phyloP scores from a whole-genome alignment of 1,140 invertebrate genomes.

The Plectrocnemia conspersa region DNA sequence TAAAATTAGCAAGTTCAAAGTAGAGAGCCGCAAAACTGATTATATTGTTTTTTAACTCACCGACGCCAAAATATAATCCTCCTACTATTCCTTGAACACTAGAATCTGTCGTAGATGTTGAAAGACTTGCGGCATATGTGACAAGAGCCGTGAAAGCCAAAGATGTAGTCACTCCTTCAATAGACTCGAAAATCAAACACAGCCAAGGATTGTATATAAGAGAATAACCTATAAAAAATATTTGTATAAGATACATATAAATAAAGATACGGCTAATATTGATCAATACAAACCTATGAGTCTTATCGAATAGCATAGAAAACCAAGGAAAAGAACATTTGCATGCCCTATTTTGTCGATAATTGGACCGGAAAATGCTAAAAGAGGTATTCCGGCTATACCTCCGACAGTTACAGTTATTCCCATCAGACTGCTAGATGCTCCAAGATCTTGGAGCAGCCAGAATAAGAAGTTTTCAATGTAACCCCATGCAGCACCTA shows the following conservation, averaged over 20 bases:
- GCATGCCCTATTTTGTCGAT: constrained; percentile 74
- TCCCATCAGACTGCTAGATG: constrained; percentile 74
- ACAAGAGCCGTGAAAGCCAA: constrained; percentile 77
- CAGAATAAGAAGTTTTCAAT: constrained; percentile 84
- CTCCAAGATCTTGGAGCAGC: constrained; percentile 76
- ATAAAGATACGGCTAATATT: constrained; percentile 6
- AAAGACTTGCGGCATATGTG: constrained; percentile 73
- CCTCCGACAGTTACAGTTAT: constrained; percentile 77
- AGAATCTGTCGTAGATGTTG: constrained; percentile 73
- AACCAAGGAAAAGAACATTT: constrained; percentile 76
- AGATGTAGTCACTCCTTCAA: constrained; percentile 80
- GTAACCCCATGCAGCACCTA: constrained; percentile 77
- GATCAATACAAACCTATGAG: constrained; percentile 62
- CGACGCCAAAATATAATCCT: constrained; percentile 76
- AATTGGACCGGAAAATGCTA: constrained; percentile 73
- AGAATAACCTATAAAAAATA: constrained; percentile 63
- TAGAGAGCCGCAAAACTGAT: too few relatives aligned
- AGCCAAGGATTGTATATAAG: constrained; percentile 77
- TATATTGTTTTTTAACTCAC: constrained; percentile 52
- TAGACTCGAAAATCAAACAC: constrained; percentile 74
- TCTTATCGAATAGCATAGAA: constrained; percentile 70
- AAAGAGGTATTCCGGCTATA: constrained; percentile 69
- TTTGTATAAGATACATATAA: neutral
- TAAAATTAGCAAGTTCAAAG: neutral
- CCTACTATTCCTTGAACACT: constrained; percentile 78